phyloP scores from a whole-genome alignment of 2,797 vertebrate genomes.

The Diplodus sargus region DNA sequence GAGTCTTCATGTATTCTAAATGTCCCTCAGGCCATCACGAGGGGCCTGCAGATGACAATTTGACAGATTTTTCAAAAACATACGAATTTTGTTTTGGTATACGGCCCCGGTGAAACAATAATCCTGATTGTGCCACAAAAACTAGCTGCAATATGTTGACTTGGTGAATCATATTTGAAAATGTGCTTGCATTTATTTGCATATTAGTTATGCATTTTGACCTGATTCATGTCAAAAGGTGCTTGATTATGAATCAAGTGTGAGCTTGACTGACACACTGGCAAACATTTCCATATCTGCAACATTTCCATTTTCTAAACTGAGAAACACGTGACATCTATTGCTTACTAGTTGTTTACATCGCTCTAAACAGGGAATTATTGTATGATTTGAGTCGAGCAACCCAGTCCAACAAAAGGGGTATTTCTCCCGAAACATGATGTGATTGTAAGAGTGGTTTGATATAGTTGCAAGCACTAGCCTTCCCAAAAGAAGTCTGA shows the following conservation, averaged over 20 bases:
- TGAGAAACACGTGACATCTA: background rate
- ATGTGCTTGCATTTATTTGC: constrained; percentile 8
- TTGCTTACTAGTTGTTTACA: background rate
- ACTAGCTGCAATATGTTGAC: background rate
- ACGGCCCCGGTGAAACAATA: constrained; percentile 32
- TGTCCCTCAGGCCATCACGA: constrained; percentile 71
- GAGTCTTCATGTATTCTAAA: constrained; percentile 65
- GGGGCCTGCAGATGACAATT: constrained; percentile 51
- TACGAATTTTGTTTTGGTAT: constrained; percentile 19
- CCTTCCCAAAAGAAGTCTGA: constrained; percentile 61
- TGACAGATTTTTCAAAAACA: constrained; percentile 47
- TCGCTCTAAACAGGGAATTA: constrained; percentile 1
- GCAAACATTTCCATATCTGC: background rate
- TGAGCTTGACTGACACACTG: background rate
- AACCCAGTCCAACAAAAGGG: constrained; percentile 21
- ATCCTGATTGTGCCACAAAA: constrained; percentile 11
- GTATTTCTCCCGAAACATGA: constrained; percentile 44
- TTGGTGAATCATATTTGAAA: constrained; percentile 13
- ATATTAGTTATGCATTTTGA: background rate
- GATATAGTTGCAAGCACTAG: constrained; percentile 42
- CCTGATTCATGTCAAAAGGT: background rate
- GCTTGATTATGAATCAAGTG: background rate
- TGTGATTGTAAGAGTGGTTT: constrained; percentile 38
- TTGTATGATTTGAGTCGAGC: constrained; percentile 12
- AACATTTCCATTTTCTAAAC: background rate